Evolutionary conservation across 2,888 invertebrate species (phyloP).

Genomic region (Sycophila texana): DNA sequence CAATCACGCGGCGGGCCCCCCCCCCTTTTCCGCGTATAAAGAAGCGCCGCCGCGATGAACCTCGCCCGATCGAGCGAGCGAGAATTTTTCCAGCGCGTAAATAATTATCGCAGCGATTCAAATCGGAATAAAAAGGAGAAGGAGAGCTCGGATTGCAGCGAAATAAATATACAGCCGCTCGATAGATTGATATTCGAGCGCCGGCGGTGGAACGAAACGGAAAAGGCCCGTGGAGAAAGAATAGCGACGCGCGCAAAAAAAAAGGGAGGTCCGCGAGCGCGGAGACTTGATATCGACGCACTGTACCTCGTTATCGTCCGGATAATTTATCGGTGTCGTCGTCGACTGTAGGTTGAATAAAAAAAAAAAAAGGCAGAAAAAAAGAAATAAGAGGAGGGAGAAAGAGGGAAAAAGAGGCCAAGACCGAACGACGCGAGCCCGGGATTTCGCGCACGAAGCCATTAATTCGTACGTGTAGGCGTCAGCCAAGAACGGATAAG

Average conservation of each 20-base stretch:
- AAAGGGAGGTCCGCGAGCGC: too few relatives aligned
- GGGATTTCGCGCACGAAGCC: constrained; percentile 63
- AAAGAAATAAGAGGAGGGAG: constrained; percentile 59
- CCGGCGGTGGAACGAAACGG: background rate
- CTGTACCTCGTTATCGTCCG: constrained; percentile 59
- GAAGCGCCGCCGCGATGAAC: too few relatives aligned
- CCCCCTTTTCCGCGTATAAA: too few relatives aligned
- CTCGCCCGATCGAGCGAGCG: too few relatives aligned
- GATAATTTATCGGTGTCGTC: constrained; percentile 68
- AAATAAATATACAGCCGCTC: background rate
- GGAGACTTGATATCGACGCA: constrained; percentile 59
- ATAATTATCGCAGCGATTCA: too few relatives aligned
- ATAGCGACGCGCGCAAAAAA: background rate
- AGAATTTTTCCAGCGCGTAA: too few relatives aligned
- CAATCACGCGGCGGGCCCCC: background rate
- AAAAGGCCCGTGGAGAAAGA: background rate
- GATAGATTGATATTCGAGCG: background rate
- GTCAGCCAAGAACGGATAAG: constrained; percentile 74
- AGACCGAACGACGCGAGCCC: background rate
- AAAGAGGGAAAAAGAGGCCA: background rate
- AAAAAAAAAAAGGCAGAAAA: constrained; percentile 40
- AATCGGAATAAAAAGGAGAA: background rate
- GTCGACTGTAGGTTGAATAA: constrained; percentile 39
- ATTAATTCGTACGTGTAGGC: constrained; percentile 73
- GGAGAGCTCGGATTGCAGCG: background rate